A percentile compares a stretch with the other conserved stretches of the same genome.
Conservation (phyloP, 2,888 invertebrate species). For the Mimumesa dahlbomi region DNA sequence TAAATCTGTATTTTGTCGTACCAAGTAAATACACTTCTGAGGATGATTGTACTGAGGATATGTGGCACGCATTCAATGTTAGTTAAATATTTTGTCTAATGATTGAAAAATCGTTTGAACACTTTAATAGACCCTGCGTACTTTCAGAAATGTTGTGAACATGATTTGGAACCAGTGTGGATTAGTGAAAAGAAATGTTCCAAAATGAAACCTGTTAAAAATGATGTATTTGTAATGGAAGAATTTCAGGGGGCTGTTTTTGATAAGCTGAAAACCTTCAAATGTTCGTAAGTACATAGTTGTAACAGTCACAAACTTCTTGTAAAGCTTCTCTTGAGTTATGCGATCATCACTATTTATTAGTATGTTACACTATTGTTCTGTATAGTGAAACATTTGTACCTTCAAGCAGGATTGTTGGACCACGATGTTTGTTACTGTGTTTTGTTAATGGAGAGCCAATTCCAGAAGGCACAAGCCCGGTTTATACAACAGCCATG, state of each 20-base stretch:
- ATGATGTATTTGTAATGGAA: conserved; percentile 90
- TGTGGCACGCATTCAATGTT: conserved; percentile 84
- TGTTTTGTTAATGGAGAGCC: conserved; percentile 87
- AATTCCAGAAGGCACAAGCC: conserved; percentile 88
- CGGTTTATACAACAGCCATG: conserved; percentile 93
- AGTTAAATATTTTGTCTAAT: conserved; percentile 64
- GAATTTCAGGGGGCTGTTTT: conserved; percentile 89
- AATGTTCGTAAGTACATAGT: conserved; percentile 88
- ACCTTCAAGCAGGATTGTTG: conserved; percentile 87
- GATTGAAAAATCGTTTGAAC: too few species aligned
- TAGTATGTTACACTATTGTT: too few species aligned
- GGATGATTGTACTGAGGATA: conserved; percentile 83
- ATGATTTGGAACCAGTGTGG: conserved; percentile 85
- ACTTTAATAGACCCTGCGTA: too few species aligned
- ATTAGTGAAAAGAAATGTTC: conserved; percentile 84
- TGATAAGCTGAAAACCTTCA: conserved; percentile 84
- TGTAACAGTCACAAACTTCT: too few species aligned
- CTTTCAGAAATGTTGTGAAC: conserved; percentile 83
- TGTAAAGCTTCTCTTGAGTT: too few species aligned
- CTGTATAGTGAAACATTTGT: too few species aligned
- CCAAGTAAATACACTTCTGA: conserved; percentile 81
- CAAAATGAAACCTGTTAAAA: conserved; percentile 82
- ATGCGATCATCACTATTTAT: too few species aligned
- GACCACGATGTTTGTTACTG: conserved; percentile 89
- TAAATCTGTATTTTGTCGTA: conserved; percentile 81